phyloP scores from a whole-genome alignment of 37 sponge, comb jelly and placozoan species.

The Tethya wilhelma region DNA sequence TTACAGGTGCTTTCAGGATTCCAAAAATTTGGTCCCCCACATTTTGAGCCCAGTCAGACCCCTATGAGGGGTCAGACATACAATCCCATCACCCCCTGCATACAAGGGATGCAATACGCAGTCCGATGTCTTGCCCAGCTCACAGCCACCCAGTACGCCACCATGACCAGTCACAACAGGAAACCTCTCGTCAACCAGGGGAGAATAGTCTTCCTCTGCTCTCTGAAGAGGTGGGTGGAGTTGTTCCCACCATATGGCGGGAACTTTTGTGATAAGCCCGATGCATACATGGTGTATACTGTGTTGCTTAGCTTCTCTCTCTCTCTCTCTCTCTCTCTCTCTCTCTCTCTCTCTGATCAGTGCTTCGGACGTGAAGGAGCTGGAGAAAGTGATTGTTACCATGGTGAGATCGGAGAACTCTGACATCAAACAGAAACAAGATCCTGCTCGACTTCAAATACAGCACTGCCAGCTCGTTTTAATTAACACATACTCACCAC shows the following conservation, averaged over 20 bases:
- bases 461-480: conserved; percentile 69
- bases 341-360: conserved; percentile 13
- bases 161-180: conserved; percentile 10
- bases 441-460: conserved; percentile 67
- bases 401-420: conserved; percentile 57
- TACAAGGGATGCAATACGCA: conserved; percentile 68
- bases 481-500: conserved; percentile 40
- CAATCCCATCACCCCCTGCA: conserved; percentile 28
- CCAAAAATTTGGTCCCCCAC: conserved; percentile 68
- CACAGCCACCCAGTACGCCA: conserved; percentile 81
- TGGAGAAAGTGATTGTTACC: conserved; percentile 55
- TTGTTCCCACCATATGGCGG: no score
- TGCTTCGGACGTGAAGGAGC: conserved; percentile 54
- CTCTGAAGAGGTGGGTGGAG: conserved; percentile 56
- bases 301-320: background rate
- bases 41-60: background rate
- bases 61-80: background rate
- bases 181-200: conserved; percentile 53
- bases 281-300: background rate
- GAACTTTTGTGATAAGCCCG: no score
- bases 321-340: background rate
- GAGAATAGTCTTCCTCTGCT: conserved; percentile 66
- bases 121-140: conserved; percentile 78
- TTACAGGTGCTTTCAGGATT: conserved; percentile 64
- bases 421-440: conserved; percentile 63